A percentile compares a stretch with the other conserved stretches of the same genome.
Conservation (phyloP, 2,888 invertebrate genomes). For the Clepsis dumicolana region DNA sequence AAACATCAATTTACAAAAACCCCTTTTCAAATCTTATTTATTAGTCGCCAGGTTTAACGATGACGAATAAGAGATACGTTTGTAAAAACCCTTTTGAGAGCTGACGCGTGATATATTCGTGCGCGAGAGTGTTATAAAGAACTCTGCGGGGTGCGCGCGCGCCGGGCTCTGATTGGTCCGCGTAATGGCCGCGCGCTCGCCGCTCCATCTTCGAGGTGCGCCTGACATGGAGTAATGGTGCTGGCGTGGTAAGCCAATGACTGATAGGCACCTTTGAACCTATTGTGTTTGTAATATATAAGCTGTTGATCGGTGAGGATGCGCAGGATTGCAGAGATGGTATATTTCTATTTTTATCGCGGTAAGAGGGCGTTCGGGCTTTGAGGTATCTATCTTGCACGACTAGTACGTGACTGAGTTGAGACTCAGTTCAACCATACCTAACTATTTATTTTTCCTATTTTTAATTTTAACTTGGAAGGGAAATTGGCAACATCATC, state of each 20-base stretch:
- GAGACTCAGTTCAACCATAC: background rate
- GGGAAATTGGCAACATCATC: too few relatives aligned
- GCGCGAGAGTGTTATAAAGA: constrained; percentile 77
- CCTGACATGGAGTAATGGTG: constrained; percentile 78
- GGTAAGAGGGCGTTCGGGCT: background rate
- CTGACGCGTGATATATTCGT: constrained; percentile 82
- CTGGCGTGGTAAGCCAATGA: constrained; percentile 77
- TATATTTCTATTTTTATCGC: constrained; percentile 12
- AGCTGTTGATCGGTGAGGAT: constrained; percentile 44
- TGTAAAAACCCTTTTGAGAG: constrained; percentile 76
- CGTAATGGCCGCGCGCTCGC: constrained; percentile 72
- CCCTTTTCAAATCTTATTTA: constrained; percentile 76
- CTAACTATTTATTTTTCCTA: too few relatives aligned
- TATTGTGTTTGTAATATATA: constrained; percentile 69
- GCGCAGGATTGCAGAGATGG: constrained; percentile 20
- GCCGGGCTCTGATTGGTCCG: constrained; percentile 75
- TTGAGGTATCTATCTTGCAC: background rate
- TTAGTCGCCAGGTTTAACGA: constrained; percentile 76
- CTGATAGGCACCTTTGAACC: constrained; percentile 81
- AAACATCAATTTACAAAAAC: constrained; percentile 75
- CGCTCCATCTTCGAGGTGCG: constrained; percentile 64
- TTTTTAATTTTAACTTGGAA: too few relatives aligned
- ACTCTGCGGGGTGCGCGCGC: constrained; percentile 80
- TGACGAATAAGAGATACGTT: constrained; percentile 84
- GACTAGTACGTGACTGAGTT: background rate